Evolutionary conservation across 2,888 invertebrate species (phyloP), one percentile per base, ranked within the genome.

Genomic region (Parascotia fuliginaria): DNA sequence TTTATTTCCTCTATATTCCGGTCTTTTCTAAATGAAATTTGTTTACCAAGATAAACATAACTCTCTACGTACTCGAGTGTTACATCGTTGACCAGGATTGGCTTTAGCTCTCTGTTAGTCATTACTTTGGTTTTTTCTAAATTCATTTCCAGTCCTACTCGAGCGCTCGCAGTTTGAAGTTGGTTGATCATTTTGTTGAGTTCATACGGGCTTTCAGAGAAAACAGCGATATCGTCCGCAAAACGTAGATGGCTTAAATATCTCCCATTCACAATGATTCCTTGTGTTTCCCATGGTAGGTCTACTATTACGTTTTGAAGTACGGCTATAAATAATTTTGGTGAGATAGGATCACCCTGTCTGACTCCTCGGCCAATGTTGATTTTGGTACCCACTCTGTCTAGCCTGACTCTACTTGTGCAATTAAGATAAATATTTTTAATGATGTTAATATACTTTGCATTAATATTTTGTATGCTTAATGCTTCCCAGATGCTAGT

Each of bases 51-150:
- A 5, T 42, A 42, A 1, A 13, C 9, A 12, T 42, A 42, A 7
- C 27, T 33, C 9, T 42, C 33, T 9, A 33, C 42, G 27, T 42
- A 42, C n/a, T 42, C 42, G 5, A 33, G 31, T 29, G 29, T 12
- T 2, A 2, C 15, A n/a, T 29, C 16, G 31, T 41, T 41, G 11
- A 41, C 9, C 13, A 31, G 39, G 1, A 41, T 12, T 12, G 39
- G 39, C 13, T 13, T 29, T n/a, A 9, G 3, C 2, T 6, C 14
- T 1, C 39, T 40, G 29, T 40, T 42, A 16, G 32, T 42, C 22
- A 32, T 32, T 3, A 42, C 24, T 33, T 42, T 42, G 2, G 33
- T 42, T 41, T 41, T 31, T 31, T 11, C 16, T 32, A 3, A 41
- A 16, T 41, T 32, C 32, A 11, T 22, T 37, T 22, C 37, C 1